Conservation (phyloP, 2,888 invertebrate genomes). For the Ischnus inquisitorius region DNA sequence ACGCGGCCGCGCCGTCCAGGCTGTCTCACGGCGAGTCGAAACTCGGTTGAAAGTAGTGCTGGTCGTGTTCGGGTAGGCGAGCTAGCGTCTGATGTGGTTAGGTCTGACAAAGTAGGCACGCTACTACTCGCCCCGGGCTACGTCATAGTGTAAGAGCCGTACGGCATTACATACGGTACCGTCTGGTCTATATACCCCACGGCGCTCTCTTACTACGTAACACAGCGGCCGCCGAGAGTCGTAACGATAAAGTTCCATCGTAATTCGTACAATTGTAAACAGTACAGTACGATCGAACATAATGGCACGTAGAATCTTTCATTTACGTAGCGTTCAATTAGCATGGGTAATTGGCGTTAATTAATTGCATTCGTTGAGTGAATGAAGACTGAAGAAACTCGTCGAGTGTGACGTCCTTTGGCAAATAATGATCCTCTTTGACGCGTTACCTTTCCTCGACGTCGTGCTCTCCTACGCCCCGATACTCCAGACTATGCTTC, state of each 20-base stretch:
- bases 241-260: not conserved
- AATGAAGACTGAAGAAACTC: not conserved
- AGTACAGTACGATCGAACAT: not conserved
- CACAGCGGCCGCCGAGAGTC: not conserved
- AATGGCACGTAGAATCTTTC: not conserved
- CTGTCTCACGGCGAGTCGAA: slow-evolving; percentile 26
- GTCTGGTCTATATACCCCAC: slow-evolving; percentile 9
- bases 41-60: slow-evolving; percentile 58
- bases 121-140: slow-evolving; percentile 35
- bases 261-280: not conserved
- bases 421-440: slow-evolving; percentile 35
- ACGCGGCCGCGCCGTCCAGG: slow-evolving; percentile 31
- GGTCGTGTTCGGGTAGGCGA: slow-evolving; percentile 42
- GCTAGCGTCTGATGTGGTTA: slow-evolving; percentile 53
- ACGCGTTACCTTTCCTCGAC: not conserved
- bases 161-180: not conserved
- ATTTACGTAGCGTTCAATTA: not conserved
- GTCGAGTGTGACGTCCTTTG: not conserved
- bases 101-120: slow-evolving; percentile 56
- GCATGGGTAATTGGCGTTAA: not conserved
- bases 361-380: no score
- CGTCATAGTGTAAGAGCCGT: slow-evolving; percentile 18
- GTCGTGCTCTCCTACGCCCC: not conserved
- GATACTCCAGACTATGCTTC: slow-evolving; percentile 12
- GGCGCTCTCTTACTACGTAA: slow-evolving; percentile 19